Base-by-base conservation (phyloP, 2,797 vertebrate genomes). In the Mastacembelus armatus region DNA sequence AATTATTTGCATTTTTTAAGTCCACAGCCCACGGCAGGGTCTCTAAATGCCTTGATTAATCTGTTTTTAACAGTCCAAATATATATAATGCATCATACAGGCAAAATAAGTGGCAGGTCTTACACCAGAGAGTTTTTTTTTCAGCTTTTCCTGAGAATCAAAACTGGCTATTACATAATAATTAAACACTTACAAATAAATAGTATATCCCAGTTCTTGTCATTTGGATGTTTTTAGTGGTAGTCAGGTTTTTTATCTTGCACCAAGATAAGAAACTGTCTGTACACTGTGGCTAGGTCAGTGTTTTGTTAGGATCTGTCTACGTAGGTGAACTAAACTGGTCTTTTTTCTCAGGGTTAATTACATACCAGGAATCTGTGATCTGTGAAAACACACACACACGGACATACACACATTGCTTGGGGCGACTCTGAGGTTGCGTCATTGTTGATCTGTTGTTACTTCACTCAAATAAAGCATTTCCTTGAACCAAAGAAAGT, bases 281-380 rank as follows among this genome's bases (percentile, higher is more conserved):
- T n/a, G n/a, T n/a, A n/a, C n/a, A n/a, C n/a, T n/a, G n/a, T n/a
- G n/a, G n/a, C n/a, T n/a, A n/a, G n/a, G n/a, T n/a, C n/a, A n/a
- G n/a, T n/a, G n/a, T n/a, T n/a, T n/a, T n/a, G n/a, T n/a, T n/a
- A n/a, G n/a, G n/a, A n/a, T n/a, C n/a, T n/a, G n/a, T n/a, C n/a
- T n/a, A n/a, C n/a, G 24, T 51, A 27, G 15, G n/a, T 5, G 4
- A 60, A 39, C 45, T 33, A 24, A 66, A 77, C 57, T 18, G 35
- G 10, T 60, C 3, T 27, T 61, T 57, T 47, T 60, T 42, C 39
- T 56, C 8, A 8, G 40, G 69, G 55, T 66, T 18, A 32, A 4
- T 9, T 62, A 39, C 36, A 45, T 18, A 74, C 7, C 15, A 66
- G 70, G 70, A 77, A 77, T 80, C 21, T 42, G 56, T 59, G 48